Conservation (phyloP, 2,888 invertebrate genomes). For the Sialis fuliginosa region DNA sequence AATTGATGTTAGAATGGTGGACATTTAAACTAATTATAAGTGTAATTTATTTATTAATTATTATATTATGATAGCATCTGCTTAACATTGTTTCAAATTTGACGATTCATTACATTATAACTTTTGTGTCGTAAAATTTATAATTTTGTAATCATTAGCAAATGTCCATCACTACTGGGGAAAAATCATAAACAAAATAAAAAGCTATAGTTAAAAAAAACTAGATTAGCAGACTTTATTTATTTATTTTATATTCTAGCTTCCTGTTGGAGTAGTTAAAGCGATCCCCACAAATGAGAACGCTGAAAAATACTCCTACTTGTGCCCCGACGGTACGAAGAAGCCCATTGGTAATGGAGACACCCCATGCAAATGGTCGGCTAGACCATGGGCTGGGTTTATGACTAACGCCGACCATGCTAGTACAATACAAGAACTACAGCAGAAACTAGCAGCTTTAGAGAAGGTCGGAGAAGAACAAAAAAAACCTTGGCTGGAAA, state of each 20-base stretch:
- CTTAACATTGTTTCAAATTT: too few relatives aligned
- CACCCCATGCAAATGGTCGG: constrained; percentile 62
- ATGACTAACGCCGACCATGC: constrained; percentile 46
- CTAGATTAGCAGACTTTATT: too few relatives aligned
- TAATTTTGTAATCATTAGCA: too few relatives aligned
- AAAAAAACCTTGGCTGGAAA: constrained; percentile 26
- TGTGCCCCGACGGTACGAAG: constrained; percentile 63
- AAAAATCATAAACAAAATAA: too few relatives aligned
- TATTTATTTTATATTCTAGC: constrained; percentile 20
- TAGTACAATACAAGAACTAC: constrained; percentile 31
- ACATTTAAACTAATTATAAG: too few relatives aligned
- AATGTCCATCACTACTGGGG: too few relatives aligned
- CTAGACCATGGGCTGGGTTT: constrained; percentile 69
- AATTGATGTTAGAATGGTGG: too few relatives aligned
- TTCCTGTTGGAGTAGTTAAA: constrained; percentile 40
- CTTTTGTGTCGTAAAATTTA: too few relatives aligned
- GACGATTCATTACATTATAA: too few relatives aligned
- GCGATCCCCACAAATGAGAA: constrained; percentile 39
- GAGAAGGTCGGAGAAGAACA: constrained; percentile 25
- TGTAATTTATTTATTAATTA: too few relatives aligned
- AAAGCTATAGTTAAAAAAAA: too few relatives aligned
- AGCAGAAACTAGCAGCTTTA: constrained; percentile 35
- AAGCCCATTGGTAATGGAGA: constrained; percentile 40
- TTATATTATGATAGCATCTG: too few relatives aligned
- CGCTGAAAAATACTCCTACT: constrained; percentile 49